Percentiles rank a stretch among this genome's conserved stretches.
Conservation (phyloP, 2,888 invertebrate species). For the Hydrotaea diabolus region DNA sequence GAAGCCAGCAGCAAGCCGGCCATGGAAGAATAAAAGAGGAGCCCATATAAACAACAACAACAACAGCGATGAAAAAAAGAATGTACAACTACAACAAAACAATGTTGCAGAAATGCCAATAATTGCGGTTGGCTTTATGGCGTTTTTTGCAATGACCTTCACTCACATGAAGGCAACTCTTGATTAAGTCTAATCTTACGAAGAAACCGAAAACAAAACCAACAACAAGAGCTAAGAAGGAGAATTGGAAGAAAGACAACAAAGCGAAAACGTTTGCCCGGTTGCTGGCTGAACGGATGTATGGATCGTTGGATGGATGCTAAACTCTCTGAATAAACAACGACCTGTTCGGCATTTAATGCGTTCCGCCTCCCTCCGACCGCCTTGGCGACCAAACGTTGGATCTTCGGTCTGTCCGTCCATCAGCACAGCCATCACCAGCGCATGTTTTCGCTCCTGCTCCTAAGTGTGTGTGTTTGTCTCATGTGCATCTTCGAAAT, state of each 20-base stretch:
- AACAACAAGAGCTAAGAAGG: slow-evolving; percentile 40
- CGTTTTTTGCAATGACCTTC: slow-evolving; percentile 64
- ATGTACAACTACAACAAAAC: slow-evolving; percentile 32
- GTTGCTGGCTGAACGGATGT: too few relatives aligned
- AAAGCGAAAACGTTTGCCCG: slow-evolving; percentile 32
- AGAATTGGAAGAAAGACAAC: slow-evolving; percentile 26
- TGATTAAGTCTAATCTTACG: slow-evolving; percentile 58
- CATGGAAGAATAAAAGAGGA: too few relatives aligned
- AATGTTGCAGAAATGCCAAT: slow-evolving; percentile 49
- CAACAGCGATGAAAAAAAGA: too few relatives aligned
- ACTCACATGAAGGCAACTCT: slow-evolving; percentile 65
- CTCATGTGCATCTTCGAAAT: neutral
- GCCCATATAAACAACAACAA: neutral
- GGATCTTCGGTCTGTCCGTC: neutral
- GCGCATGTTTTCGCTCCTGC: slow-evolving; percentile 11
- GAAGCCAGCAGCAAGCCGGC: too few relatives aligned
- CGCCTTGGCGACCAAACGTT: slow-evolving; percentile 8
- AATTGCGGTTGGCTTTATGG: slow-evolving; percentile 55
- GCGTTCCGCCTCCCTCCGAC: slow-evolving; percentile 40
- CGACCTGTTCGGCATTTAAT: slow-evolving; percentile 57
- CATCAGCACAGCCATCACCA: neutral
- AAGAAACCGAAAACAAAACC: slow-evolving; percentile 24
- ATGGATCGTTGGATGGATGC: neutral
- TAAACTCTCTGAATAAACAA: slow-evolving; percentile 22
- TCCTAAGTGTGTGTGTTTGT: neutral